Conservation (phyloP, 2,888 invertebrate species). For the Tipula unca region DNA sequence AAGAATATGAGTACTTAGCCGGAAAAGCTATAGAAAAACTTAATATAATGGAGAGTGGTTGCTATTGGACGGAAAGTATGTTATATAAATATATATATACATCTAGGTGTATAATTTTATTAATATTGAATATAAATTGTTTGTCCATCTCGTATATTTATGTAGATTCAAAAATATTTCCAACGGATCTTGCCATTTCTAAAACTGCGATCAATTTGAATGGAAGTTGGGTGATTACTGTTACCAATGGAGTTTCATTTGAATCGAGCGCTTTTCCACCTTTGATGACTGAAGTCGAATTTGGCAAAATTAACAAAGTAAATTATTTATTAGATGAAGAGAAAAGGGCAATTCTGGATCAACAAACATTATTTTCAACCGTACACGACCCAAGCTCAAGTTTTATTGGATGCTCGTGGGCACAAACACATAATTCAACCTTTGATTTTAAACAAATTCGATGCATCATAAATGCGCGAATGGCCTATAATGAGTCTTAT, state of each 20-base stretch:
- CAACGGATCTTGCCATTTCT: neutral
- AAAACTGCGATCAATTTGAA: neutral
- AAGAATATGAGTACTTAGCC: neutral
- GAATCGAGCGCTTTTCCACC: neutral
- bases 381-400: neutral
- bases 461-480: neutral
- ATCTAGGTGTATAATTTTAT: neutral
- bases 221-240: neutral
- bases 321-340: neutral
- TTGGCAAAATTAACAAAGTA: neutral
- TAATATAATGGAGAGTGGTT: neutral
- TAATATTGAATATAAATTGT: neutral
- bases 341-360: neutral
- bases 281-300: neutral
- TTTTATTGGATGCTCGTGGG: neutral
- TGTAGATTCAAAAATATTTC: neutral
- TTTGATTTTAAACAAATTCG: neutral
- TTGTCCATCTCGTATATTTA: neutral
- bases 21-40: neutral
- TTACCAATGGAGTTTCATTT: neutral
- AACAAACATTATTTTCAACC: neutral
- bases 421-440: neutral
- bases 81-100: neutral
- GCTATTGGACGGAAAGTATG: neutral
- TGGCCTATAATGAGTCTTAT: neutral